Percentiles rank a stretch among this genome's conserved stretches.
phyloP scores from a whole-genome alignment of 2,797 vertebrate species.

The Pipistrellus kuhlii region DNA sequence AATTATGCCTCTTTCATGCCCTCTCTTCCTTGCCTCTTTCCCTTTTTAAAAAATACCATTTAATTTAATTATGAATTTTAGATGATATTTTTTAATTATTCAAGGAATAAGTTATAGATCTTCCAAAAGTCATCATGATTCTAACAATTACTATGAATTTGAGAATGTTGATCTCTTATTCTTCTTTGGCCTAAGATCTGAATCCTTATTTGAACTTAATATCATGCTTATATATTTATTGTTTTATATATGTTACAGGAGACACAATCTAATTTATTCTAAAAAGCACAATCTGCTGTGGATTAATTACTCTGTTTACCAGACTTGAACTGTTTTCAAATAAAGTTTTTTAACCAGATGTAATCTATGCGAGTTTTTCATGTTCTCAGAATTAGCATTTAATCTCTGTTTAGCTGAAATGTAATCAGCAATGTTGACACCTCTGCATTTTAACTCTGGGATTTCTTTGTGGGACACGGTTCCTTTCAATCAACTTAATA shows the following conservation, averaged over 20 bases:
- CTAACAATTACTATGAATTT: slow-evolving; percentile 80
- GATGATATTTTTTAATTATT: slow-evolving; percentile 79
- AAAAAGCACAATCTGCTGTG: slow-evolving; percentile 88
- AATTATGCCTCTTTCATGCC: slow-evolving; percentile 60
- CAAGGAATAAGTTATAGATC: slow-evolving; percentile 80
- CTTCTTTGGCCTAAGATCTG: slow-evolving; percentile 78
- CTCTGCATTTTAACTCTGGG: slow-evolving; percentile 93
- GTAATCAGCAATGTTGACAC: slow-evolving; percentile 95
- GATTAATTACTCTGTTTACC: slow-evolving; percentile 91
- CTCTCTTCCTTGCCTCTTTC: neutral
- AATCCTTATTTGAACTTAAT: slow-evolving; percentile 73
- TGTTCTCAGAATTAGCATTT: slow-evolving; percentile 91
- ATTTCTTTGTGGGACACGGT: slow-evolving; percentile 92
- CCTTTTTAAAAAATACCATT: slow-evolving; percentile 70
- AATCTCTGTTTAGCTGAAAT: slow-evolving; percentile 98
- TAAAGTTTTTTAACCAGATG: slow-evolving; percentile 91
- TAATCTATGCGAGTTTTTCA: slow-evolving; percentile 92
- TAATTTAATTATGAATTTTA: slow-evolving; percentile 80
- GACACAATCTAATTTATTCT: slow-evolving; percentile 87
- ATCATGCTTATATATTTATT: slow-evolving; percentile 76
- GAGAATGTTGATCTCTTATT: slow-evolving; percentile 78
- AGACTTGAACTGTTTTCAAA: slow-evolving; percentile 92
- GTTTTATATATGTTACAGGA: slow-evolving; percentile 78
- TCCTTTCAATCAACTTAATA: slow-evolving; percentile 98
- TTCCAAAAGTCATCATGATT: slow-evolving; percentile 80